A percentile compares a stretch with the other conserved stretches of the same genome.
phyloP scores from a whole-genome alignment of 64 coral and sea anemone species.

The Montipora foliosa region DNA sequence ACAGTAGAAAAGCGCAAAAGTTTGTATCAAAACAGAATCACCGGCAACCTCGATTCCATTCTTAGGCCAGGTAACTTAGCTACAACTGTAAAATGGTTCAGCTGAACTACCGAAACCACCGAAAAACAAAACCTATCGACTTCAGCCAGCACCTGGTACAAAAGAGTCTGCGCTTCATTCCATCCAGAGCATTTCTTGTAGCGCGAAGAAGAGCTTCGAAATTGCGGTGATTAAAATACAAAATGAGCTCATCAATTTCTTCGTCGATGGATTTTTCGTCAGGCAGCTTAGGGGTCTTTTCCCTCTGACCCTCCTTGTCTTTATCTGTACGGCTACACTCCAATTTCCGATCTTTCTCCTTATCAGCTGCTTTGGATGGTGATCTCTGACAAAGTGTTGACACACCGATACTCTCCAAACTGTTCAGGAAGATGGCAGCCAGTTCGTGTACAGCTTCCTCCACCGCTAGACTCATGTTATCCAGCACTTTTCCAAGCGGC shows the following conservation, averaged over 20 bases:
- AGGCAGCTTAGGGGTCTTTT: slow-evolving; percentile 80
- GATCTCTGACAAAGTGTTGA: slow-evolving; percentile 59
- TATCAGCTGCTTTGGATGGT: slow-evolving; percentile 54
- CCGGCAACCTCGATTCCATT: too few species aligned
- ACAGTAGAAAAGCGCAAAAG: too few species aligned
- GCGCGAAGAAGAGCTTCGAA: slow-evolving; percentile 88
- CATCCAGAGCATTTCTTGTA: slow-evolving; percentile 83
- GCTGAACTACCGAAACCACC: neutral
- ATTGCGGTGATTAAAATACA: slow-evolving; percentile 89
- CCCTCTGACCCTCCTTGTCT: slow-evolving; percentile 69
- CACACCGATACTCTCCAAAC: slow-evolving; percentile 70
- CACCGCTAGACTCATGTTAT: slow-evolving; percentile 74
- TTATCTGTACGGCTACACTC: slow-evolving; percentile 65
- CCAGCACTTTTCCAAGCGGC: slow-evolving; percentile 66
- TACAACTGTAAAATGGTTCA: too few species aligned
- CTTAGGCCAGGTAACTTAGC: too few species aligned
- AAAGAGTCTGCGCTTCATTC: slow-evolving; percentile 88
- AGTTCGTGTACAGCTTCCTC: slow-evolving; percentile 91
- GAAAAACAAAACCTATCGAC: too few species aligned
- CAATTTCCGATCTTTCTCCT: slow-evolving; percentile 81
- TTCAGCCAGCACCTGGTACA: slow-evolving; percentile 56
- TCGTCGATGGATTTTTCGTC: slow-evolving; percentile 91
- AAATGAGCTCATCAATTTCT: slow-evolving; percentile 91
- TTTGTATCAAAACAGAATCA: too few species aligned
- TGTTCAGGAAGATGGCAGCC: slow-evolving; percentile 81